Evolutionary conservation across 2,888 invertebrate genomes (phyloP), one percentile per base, ranked within the genome.

Genomic region (Phyllotreta cruciferae): DNA sequence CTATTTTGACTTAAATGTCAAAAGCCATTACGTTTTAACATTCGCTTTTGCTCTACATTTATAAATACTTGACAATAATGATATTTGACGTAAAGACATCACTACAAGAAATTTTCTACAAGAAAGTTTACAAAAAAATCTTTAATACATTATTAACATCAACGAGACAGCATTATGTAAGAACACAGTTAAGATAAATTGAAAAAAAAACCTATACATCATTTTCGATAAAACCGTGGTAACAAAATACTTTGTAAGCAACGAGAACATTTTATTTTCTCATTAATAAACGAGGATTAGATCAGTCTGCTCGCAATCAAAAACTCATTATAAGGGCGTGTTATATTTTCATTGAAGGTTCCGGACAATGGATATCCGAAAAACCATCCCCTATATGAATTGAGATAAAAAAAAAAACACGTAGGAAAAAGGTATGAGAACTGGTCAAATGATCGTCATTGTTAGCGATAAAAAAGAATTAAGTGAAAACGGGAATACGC

Each of bases 241-340:
- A 24, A 24, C 24, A 24, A 24, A 24, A 24, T 24, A 24, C 24
- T 24, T 24, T 24, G 24, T 24, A 36, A 35, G 56, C 41, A 62
- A 45, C 35, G 44, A 41, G 55, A 67, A 64, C 63, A 63, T 67
- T 67, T 67, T 67, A 60, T 68, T 68, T 68, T 66, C 61, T 56
- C 68, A 68, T 68, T 68, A 68, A 66, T 66, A 66, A 64, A 66
- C 63, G 60, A 63, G 68, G 68, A 68, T 68, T 66, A 68, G 57
- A 49, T 52, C 64, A 54, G 62, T 66, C 60, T 61, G 64, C 39
- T 60, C 39, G 62, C 68, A 66, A 68, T 68, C 68, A 66, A 68
- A 66, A 68, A 56, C 68, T 64, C 68, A 64, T 68, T 68, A 66
- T 60, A 55, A 42, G 60, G 45, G 55, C 57, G 24, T 24, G 56